Evolutionary conservation across 2,888 invertebrate genomes (phyloP).

Genomic region (Pycnomerus fuliginosus): DNA sequence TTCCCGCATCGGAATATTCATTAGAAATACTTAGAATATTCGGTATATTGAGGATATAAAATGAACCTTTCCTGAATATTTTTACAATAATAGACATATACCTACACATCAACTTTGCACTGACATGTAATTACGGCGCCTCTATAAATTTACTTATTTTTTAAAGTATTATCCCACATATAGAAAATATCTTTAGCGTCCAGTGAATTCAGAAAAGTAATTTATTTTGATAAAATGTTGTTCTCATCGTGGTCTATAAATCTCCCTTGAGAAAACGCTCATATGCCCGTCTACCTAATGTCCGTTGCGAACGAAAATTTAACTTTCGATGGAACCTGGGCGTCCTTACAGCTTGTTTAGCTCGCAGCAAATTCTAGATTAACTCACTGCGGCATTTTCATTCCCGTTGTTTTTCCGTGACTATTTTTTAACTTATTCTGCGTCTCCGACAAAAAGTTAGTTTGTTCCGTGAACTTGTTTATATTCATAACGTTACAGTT

Average conservation of each 20-base stretch:
- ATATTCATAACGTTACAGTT: constrained; percentile 12
- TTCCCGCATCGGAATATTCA: no score
- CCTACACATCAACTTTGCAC: no score
- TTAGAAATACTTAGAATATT: no score
- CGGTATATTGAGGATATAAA: no score
- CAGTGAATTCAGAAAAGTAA: constrained; percentile 30
- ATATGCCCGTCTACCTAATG: constrained; percentile 29
- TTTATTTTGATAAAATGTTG: constrained; percentile 36
- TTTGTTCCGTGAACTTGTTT: constrained; percentile 4
- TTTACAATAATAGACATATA: no score
- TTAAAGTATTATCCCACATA: constrained; percentile 12
- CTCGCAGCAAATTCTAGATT: constrained; percentile 7
- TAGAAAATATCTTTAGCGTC: constrained; percentile 24
- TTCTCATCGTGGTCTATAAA: constrained; percentile 33
- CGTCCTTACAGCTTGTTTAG: constrained; percentile 19
- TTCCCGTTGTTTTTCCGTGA: constrained; percentile 2
- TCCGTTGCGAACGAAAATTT: constrained; percentile 30
- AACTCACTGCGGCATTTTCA: constrained; percentile 5
- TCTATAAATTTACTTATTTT: constrained; percentile 20
- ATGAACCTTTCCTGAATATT: no score
- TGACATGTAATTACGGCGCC: constrained; percentile 13
- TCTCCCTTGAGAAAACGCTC: constrained; percentile 33
- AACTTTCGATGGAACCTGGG: constrained; percentile 26
- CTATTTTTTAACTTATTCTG: constrained; percentile 2
- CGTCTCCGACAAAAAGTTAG: no score